Evolutionary conservation across 2,113 vertebrate genomes (phyloP).

Genomic region (Hippocampus guttulatus): DNA sequence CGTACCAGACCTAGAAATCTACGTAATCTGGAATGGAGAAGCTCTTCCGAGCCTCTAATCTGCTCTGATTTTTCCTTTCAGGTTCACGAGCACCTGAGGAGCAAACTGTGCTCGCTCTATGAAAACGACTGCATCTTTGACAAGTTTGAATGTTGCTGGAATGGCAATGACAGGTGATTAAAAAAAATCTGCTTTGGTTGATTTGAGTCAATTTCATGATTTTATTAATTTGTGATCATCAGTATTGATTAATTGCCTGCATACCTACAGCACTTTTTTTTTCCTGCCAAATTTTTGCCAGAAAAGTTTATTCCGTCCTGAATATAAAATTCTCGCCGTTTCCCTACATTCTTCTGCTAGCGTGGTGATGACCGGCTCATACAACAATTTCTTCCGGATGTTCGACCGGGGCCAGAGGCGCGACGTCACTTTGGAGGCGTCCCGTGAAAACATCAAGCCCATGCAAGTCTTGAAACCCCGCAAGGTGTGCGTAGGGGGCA

Average conservation of each 20-base stretch:
- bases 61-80: slow-evolving; percentile 18
- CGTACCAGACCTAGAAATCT: neutral
- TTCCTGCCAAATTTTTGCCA: neutral
- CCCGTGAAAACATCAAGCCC: slow-evolving; percentile 92
- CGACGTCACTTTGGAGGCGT: slow-evolving; percentile 92
- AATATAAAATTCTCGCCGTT: neutral
- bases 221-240: neutral
- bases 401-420: slow-evolving; percentile 88
- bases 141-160: slow-evolving; percentile 81
- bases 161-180: slow-evolving; percentile 73
- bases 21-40: neutral
- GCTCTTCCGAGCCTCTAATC: neutral
- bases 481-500: slow-evolving; percentile 91
- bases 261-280: neutral
- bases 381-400: slow-evolving; percentile 99
- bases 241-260: too few species aligned
- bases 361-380: slow-evolving; percentile 97
- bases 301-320: neutral
- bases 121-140: slow-evolving; percentile 81
- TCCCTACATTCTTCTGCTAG: slow-evolving; percentile 50
- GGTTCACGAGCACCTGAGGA: slow-evolving; percentile 78
- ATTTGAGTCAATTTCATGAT: neutral
- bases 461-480: slow-evolving; percentile 91
- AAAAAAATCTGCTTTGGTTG: neutral
- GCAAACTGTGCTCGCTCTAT: slow-evolving; percentile 77